phyloP scores from a whole-genome alignment of 1,140 invertebrate genomes.

The Diorhabda sublineata region DNA sequence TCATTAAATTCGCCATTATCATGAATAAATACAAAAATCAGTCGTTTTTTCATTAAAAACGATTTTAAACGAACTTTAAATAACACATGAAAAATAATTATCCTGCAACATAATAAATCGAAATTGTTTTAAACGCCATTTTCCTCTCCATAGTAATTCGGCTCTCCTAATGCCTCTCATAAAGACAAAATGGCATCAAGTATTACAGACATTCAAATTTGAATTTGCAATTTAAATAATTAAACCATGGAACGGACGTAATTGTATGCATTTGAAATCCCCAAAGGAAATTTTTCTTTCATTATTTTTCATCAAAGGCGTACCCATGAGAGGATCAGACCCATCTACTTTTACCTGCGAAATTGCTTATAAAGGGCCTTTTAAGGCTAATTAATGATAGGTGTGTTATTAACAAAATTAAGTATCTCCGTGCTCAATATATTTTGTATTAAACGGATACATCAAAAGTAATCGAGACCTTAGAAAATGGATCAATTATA shows the following conservation, averaged over 20 bases:
- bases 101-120: background rate
- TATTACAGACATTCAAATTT: slow-evolving; percentile 16
- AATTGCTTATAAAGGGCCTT: no score
- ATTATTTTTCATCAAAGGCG: slow-evolving; percentile 22
- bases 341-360: background rate
- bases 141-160: slow-evolving; percentile 7
- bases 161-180: slow-evolving; percentile 6
- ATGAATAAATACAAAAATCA: no score
- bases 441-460: no score
- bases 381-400: no score
- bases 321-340: background rate
- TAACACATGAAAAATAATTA: no score
- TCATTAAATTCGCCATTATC: no score
- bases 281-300: slow-evolving; percentile 26
- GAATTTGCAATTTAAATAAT: slow-evolving; percentile 32
- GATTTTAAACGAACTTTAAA: no score
- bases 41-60: no score
- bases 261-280: slow-evolving; percentile 29
- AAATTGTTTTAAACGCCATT: slow-evolving; percentile 1
- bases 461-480: no score
- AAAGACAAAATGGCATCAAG: slow-evolving; percentile 14
- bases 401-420: no score
- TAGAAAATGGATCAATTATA: no score
- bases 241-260: slow-evolving; percentile 25
- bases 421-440: no score